Base-by-base conservation (phyloP, 2,113 vertebrate genomes). In the Burhinus oedicnemus region DNA sequence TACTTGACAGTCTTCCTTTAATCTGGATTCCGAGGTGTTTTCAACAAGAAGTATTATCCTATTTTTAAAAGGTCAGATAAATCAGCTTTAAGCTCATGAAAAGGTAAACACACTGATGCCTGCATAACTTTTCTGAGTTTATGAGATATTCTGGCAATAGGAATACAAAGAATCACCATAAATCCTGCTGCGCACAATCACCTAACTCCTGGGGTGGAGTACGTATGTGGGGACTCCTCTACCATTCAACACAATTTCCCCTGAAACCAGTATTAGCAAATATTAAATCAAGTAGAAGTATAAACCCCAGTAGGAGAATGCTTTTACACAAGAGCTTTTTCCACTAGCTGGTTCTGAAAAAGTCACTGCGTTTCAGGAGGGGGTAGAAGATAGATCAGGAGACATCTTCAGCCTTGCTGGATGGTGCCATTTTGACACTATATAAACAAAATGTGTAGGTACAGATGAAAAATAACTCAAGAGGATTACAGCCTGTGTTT, bases 41-140 rank as follows among this genome's bases (percentile, higher is more conserved):
- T 96, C 93, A 96, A 92, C 90, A 97, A 98, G 89, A 95, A 96
- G 86, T 80, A 96, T 96, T 97, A 97, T 93, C 78, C 84, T 89
- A 8, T 88, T 98, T 98, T 98, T 87, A 92, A 97, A 71, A 98
- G 96, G 94, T 98, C 93, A 97, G 96, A 98, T 97, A 98, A 97
- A 98, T 98, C 95, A 97, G 81, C 88, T 97, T 97, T 96, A 98
- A 98, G 94, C 94, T 97, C 75, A 45, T 84, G 93, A 91, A 97
- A 97, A 98, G 72, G 95, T 98, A 98, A 98, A 98, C 96, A 97
- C 74, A 66, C n/a, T 92, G 95, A 95, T 97, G 81, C 87, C 93
- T 83, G 95, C 45, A 11, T 93, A 94, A 95, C 94, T 96, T 97
- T 96, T 88, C 90, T 92, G 94, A 95, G 96, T 98, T 98, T 98